A percentile compares a stretch with the other conserved stretches of the same genome.
These are phyloP conservation scores for Kobus ellipsiprymnus DNA, from an alignment of 2,113 vertebrate genomes.

Conservation along the genomic window DNA sequence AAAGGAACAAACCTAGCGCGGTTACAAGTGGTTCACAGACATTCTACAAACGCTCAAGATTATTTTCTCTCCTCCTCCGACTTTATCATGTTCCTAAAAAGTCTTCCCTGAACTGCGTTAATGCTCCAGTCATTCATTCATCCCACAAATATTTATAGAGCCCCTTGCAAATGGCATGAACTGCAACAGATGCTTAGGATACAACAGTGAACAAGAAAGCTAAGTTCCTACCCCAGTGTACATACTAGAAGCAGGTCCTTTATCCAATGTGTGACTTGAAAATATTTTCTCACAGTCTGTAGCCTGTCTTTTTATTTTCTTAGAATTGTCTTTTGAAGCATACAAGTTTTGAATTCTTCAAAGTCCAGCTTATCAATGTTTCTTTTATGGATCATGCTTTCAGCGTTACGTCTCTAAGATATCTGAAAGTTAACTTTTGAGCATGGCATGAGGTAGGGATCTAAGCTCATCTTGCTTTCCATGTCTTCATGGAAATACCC, in stretches of 20 bases:
- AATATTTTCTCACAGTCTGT: background rate
- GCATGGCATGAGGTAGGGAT: background rate
- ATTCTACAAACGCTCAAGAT: background rate
- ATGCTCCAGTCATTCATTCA: background rate
- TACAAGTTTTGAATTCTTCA: background rate
- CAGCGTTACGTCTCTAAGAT: background rate
- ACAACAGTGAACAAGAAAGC: background rate
- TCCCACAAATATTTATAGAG: background rate
- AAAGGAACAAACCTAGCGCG: background rate
- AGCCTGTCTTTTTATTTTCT: background rate
- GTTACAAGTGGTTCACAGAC: background rate
- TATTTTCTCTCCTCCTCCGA: background rate
- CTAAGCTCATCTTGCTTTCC: background rate
- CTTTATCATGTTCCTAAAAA: background rate
- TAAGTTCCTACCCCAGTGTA: background rate
- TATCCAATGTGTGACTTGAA: background rate
- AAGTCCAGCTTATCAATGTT: background rate
- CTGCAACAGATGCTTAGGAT: background rate
- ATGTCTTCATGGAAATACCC: background rate
- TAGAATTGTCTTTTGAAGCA: background rate
- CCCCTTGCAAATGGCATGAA: background rate
- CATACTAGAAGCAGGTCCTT: background rate
- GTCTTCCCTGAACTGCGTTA: background rate
- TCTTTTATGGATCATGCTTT: background rate
- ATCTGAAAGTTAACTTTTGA: background rate